Percentiles rank a stretch among this genome's conserved stretches.
Conservation (phyloP, 2,113 vertebrate species). For the Sceloporus tristichus region DNA sequence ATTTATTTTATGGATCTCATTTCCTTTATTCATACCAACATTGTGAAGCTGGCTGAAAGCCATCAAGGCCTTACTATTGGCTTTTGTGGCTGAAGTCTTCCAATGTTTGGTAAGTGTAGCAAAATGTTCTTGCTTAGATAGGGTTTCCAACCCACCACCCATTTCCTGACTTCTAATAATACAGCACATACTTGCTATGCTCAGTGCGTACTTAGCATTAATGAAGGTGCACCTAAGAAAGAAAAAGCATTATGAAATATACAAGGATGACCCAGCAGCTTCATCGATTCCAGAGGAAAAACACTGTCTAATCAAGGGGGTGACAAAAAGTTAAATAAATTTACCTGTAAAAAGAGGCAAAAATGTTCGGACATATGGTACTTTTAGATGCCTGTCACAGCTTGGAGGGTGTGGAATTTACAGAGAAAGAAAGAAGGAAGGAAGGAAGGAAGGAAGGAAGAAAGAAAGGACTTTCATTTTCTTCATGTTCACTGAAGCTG, state of each 20-base stretch:
- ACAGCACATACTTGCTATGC: background rate
- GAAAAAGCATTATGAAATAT: background rate
- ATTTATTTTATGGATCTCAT: background rate
- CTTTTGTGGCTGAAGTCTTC: background rate
- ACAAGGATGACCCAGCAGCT: background rate
- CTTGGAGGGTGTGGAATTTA: background rate
- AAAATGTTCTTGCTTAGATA: background rate
- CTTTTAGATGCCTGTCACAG: background rate
- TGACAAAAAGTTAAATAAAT: background rate
- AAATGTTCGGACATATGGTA: no score
- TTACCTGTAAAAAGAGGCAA: background rate
- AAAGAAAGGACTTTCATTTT: background rate
- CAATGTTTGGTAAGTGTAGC: background rate
- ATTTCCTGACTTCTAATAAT: background rate
- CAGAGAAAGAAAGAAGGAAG: no score
- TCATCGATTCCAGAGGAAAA: background rate
- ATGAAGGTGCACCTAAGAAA: background rate
- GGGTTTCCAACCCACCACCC: background rate
- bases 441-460: background rate
- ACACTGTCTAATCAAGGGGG: background rate
- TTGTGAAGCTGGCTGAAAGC: background rate
- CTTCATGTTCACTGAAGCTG: conserved; percentile 20
- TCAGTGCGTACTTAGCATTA: background rate
- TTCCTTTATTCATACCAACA: no score
- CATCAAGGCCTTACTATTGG: background rate